Conservation (phyloP, 2,113 vertebrate genomes). For the Rousettus leschenaultii region DNA sequence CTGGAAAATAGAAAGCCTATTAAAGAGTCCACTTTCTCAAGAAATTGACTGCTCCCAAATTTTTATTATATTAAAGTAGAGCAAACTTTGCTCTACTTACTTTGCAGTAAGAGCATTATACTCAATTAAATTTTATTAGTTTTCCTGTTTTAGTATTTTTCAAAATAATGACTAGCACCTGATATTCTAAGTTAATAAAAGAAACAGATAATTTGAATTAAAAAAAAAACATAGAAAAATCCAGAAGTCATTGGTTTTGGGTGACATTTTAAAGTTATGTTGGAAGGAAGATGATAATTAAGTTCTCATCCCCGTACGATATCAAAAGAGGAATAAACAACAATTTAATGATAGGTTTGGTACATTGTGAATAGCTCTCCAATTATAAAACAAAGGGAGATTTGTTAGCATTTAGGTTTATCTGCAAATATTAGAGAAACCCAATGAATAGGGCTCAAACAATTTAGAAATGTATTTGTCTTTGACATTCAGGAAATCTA, state of each 20-base stretch:
- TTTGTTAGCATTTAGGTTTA: background rate
- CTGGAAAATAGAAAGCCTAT: background rate
- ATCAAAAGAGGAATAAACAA: background rate
- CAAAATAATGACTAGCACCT: background rate
- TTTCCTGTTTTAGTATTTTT: conserved; percentile 9
- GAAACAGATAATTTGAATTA: conserved; percentile 16
- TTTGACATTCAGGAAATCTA: background rate
- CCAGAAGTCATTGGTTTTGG: background rate
- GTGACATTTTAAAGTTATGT: conserved; percentile 23
- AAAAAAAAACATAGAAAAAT: conserved; percentile 36
- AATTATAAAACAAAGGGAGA: conserved; percentile 27
- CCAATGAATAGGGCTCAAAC: background rate
- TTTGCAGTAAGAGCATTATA: background rate
- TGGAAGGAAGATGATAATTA: conserved; percentile 32
- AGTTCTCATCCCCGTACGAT: background rate
- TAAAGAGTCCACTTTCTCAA: background rate
- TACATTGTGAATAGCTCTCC: background rate
- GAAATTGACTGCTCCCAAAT: background rate
- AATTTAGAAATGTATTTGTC: background rate
- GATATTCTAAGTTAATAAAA: conserved; percentile 38
- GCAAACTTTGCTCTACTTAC: background rate
- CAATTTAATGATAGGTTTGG: background rate
- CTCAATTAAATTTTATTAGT: conserved; percentile 8
- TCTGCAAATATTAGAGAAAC: background rate
- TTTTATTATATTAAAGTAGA: conserved; percentile 14